A percentile compares a stretch with the other conserved stretches of the same genome.
Evolutionary conservation across 1,140 invertebrate genomes (phyloP).

Genomic region (Bactericera cockerelli): DNA sequence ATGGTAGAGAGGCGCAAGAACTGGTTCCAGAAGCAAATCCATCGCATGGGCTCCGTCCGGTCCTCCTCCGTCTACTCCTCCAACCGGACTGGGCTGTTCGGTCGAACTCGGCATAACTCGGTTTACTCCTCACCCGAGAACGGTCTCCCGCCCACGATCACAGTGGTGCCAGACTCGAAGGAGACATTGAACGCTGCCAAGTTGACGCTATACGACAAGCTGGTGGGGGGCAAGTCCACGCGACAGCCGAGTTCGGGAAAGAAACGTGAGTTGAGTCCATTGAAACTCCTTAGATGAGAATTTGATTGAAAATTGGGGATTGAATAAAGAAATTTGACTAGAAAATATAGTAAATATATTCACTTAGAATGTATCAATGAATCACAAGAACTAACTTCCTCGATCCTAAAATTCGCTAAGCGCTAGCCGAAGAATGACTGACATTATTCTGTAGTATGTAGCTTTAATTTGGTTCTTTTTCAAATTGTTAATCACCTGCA

Average conservation of each 20-base stretch:
- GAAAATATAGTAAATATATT: too few species aligned
- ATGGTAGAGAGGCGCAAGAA: slow-evolving; percentile 68
- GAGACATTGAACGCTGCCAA: slow-evolving; percentile 32
- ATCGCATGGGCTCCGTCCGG: slow-evolving; percentile 60
- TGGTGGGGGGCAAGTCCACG: slow-evolving; percentile 60
- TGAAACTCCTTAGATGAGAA: not conserved
- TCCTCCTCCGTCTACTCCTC: slow-evolving; percentile 70
- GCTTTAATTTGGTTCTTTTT: too few species aligned
- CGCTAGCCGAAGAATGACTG: too few species aligned
- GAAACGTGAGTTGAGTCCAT: not conserved
- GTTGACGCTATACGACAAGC: slow-evolving; percentile 61
- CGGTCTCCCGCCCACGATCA: slow-evolving; percentile 31
- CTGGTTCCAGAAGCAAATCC: slow-evolving; percentile 69
- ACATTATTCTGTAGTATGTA: too few species aligned
- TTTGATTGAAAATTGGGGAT: not conserved
- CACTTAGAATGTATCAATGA: too few species aligned
- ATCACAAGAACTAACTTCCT: too few species aligned
- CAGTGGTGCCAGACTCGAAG: slow-evolving; percentile 22
- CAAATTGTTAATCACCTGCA: too few species aligned
- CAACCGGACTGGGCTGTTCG: slow-evolving; percentile 42
- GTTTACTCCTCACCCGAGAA: slow-evolving; percentile 66
- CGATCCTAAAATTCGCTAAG: too few species aligned
- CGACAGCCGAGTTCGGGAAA: slow-evolving; percentile 34
- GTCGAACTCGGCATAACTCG: slow-evolving; percentile 45
- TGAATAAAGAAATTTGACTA: too few species aligned